Evolutionary conservation across 2,888 invertebrate species (phyloP).

Genomic region (Rhamnusium bicolor): DNA sequence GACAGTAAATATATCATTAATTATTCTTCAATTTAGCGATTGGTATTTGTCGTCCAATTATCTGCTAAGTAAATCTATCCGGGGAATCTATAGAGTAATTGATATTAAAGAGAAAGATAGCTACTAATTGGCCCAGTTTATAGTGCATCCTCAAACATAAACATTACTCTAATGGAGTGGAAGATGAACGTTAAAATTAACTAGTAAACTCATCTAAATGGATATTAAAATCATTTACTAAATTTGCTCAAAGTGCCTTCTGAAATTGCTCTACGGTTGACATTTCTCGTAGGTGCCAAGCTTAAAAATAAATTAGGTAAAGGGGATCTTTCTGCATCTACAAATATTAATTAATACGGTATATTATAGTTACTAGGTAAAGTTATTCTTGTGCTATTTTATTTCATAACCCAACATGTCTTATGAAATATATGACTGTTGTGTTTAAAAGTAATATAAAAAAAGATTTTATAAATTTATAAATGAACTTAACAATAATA

Average conservation of each 20-base stretch:
- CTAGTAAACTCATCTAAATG: conserved; percentile 31
- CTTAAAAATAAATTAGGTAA: neutral
- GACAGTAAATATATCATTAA: neutral
- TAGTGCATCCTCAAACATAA: conserved; percentile 35
- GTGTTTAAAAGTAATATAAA: no score
- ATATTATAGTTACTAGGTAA: no score
- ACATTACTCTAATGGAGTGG: conserved; percentile 40
- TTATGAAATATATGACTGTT: no score
- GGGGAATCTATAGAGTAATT: neutral
- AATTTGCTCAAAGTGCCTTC: conserved; percentile 25
- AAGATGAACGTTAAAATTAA: conserved; percentile 39
- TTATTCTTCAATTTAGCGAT: neutral
- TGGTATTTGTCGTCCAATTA: conserved; percentile 6
- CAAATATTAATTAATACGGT: no score
- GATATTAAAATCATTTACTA: conserved; percentile 35
- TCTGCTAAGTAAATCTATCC: conserved; percentile 18
- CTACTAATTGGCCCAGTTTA: conserved; percentile 34
- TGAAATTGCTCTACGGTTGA: conserved; percentile 23
- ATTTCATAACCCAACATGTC: no score
- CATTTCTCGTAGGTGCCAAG: neutral
- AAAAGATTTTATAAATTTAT: no score
- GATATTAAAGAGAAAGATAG: conserved; percentile 31
- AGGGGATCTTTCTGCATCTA: neutral
- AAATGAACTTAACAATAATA: no score
- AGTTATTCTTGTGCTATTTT: no score